phyloP scores from a whole-genome alignment of 2,888 invertebrate species.

The Phalangium opilio region DNA sequence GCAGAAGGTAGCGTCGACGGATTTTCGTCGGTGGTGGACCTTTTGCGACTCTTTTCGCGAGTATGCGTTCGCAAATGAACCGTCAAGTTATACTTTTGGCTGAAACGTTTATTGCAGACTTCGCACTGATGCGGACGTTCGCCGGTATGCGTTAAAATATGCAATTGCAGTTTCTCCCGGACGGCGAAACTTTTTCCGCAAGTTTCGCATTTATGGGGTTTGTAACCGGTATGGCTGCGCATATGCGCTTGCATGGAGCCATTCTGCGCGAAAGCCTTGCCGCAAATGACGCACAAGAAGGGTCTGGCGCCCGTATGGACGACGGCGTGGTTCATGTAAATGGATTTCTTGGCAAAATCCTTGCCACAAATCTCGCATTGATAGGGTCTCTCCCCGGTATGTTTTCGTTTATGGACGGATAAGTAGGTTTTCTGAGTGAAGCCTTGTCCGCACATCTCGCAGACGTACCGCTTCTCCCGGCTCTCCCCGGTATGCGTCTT shows the following conservation, averaged over 20 bases:
- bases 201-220: background rate
- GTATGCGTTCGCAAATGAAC: background rate
- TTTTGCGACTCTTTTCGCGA: background rate
- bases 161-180: constrained; percentile 32
- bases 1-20: too few relatives aligned
- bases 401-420: constrained; percentile 8
- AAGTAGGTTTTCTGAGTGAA: constrained; percentile 26
- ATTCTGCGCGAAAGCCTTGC: background rate
- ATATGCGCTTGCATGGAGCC: background rate
- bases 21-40: too few relatives aligned
- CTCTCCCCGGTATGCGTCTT: constrained; percentile 27
- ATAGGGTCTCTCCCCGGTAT: constrained; percentile 29
- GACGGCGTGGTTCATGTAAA: background rate
- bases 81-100: constrained; percentile 21
- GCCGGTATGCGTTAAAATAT: constrained; percentile 32
- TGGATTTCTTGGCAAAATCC: constrained; percentile 23
- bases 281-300: background rate
- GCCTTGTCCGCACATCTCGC: constrained; percentile 28
- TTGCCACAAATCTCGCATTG: constrained; percentile 31
- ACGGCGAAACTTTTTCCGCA: constrained; percentile 19
- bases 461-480: constrained; percentile 26
- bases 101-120: constrained; percentile 29
- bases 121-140: constrained; percentile 29
- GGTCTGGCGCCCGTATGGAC: background rate
- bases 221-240: background rate